Base-by-base conservation (phyloP, 2,113 vertebrate genomes). In the Synchiropus splendidus region DNA sequence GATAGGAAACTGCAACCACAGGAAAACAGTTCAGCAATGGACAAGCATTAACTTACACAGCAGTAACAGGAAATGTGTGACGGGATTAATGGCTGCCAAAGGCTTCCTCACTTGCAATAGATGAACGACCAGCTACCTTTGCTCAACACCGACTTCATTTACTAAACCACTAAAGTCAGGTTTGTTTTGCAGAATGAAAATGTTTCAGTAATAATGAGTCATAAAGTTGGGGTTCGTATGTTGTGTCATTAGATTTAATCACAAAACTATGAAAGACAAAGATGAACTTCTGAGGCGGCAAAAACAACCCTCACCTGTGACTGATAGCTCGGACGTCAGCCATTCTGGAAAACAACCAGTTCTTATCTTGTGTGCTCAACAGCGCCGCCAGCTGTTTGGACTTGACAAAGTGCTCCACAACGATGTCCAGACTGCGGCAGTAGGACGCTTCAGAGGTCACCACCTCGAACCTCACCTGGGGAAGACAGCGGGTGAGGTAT, bases 271-370 rank as follows among this genome's bases (percentile, higher is more conserved):
- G n/a, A n/a, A n/a, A n/a, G n/a, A n/a, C n/a, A n/a, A n/a, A 27
- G 4, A 27, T 27, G 6, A 40, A 33, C 31, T 48, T 33, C 2
- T 16, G 6, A 31, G 9, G 15, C 9, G 12, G 16, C 2, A 31
- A 4, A 1, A 33, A 47, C 6, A 38, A 12, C 6, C 60, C 74
- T 57, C 45, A 98, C 94, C 75, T 91, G 72, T 88, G 82, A 12
- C 93, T 98, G 75, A 95, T 84, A 1, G 89, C 87, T 0, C 89
- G 85, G 10, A 97, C 93, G 0, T 97, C 93, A 1, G 79, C 74
- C 1, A 98, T 74, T 10, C 91, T 82, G 1, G 95, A 98, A 69
- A 98, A 98, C n/a, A 98, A 88, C 94, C 94, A 98, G 50, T 91
- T 94, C 18, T 85, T 88, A 1, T 98, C 92, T 61, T 98, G 92